These are phyloP conservation scores for Malacoctenus gilli DNA, from an alignment of 2,797 vertebrate genomes.

Conservation along the genomic window DNA sequence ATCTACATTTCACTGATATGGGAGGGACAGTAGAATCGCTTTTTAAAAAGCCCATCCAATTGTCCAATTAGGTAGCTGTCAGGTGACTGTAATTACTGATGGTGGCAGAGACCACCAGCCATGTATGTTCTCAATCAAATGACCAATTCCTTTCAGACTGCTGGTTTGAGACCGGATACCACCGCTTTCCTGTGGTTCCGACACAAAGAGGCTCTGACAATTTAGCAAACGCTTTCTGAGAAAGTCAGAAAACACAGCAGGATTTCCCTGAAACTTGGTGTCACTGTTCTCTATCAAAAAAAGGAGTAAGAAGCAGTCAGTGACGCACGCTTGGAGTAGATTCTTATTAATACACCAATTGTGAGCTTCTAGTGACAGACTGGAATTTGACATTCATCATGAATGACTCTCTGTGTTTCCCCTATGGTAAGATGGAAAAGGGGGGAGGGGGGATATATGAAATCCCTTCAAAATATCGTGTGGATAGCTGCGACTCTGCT, in stretches of 20 bases:
- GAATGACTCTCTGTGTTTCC: conserved; percentile 51
- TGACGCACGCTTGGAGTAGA: conserved; percentile 4
- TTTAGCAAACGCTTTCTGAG: conserved; percentile 22
- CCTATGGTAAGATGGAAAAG: conserved; percentile 17
- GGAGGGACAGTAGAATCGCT: conserved; percentile 3
- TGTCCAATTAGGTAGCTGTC: conserved; percentile 11
- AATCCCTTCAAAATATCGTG: no score
- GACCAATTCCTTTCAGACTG: conserved; percentile 46
- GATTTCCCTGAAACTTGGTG: conserved; percentile 31
- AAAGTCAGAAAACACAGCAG: conserved; percentile 14
- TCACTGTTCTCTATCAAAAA: conserved; percentile 15
- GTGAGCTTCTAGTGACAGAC: conserved; percentile 47
- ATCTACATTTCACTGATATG: conserved; percentile 10
- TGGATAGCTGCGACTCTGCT: conserved; percentile 32
- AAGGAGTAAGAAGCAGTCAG: conserved; percentile 39
- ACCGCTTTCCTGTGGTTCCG: conserved; percentile 22
- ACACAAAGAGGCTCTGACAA: conserved; percentile 14
- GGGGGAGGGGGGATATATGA: not conserved
- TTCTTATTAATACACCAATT: conserved; percentile 56
- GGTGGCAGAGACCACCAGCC: conserved; percentile 36
- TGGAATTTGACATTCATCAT: conserved; percentile 63
- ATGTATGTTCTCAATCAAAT: no score
- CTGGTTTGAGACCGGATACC: conserved; percentile 16
- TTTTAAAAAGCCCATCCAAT: conserved; percentile 9
- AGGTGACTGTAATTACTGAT: conserved; percentile 42